Conservation (phyloP, 2,113 vertebrate genomes). For the Myrmecobius fasciatus region DNA sequence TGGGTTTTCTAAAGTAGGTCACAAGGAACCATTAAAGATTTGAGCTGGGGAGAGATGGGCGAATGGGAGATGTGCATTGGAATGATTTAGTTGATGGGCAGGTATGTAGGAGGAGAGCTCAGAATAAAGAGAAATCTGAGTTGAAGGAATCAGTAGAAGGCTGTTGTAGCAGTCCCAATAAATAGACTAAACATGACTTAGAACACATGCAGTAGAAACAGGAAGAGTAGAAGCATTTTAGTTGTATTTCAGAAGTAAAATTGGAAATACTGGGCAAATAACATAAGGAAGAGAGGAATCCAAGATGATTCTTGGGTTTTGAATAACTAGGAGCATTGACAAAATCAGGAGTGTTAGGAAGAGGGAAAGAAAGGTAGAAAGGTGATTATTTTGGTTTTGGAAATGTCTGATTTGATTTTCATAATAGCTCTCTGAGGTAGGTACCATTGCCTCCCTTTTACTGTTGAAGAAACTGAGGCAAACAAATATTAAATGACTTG, state of each 20-base stretch:
- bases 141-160: background rate
- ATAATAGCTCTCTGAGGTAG: background rate
- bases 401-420: background rate
- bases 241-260: background rate
- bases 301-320: background rate
- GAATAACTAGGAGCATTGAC: background rate
- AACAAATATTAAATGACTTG: background rate
- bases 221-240: background rate
- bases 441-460: background rate
- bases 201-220: background rate
- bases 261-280: background rate
- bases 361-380: background rate
- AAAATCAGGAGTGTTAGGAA: background rate
- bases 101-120: background rate
- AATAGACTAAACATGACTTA: background rate
- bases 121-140: background rate
- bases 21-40: background rate
- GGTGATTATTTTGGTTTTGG: background rate
- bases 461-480: background rate
- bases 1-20: background rate
- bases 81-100: background rate
- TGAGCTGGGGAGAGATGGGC: background rate
- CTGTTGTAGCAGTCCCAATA: background rate
- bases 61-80: background rate
- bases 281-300: background rate